Evolutionary conservation across 2,797 vertebrate genomes (phyloP), one percentile per base, ranked within the genome.

Genomic region (Tarsius wallacei): DNA sequence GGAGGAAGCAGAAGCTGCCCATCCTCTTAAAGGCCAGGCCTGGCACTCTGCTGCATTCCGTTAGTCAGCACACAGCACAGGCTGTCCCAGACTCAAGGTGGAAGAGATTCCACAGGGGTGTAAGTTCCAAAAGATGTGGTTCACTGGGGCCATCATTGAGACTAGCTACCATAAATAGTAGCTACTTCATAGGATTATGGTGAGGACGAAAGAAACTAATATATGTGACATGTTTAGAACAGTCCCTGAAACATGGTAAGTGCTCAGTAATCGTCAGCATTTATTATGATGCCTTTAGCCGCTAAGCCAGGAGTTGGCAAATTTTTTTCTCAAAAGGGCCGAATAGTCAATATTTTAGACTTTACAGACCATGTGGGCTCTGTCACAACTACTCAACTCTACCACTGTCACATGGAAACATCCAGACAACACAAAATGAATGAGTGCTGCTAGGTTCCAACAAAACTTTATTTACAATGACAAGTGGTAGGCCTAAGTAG

Each of bases 251-350:
- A 73, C 73, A 82, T 12, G 47, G 33, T 57, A 76, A 77, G 33
- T 53, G 22, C 76, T 87, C 51, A 14, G 33, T 47, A 76, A 55
- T 47, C 74, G 80, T 82, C 74, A 70, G 21, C 82, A 63, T 49
- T 61, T 90, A 66, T 87, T 96, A 55, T 84, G 64, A 63, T 53
- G 49, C 73, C 86, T 93, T 17, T 28, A 61, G 90, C 31, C 61
- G 42, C 42, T 80, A 8, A 22, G 31, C 31, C n/a, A 51, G 33
- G 47, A 31, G 5, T 26, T 63, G 94, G 31, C 53, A 85, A 3
- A 22, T 55, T 47, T 93, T 42, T 84, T 84, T 87, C 51, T 57
- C 13, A 64, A 59, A 90, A 93, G 33, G 70, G 22, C 42, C 81
- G 63, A 15, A 53, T 28, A 87, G 19, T 47, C 53, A 81, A 83